Percentiles rank a stretch among this genome's conserved stretches.
These are phyloP conservation scores for Heterodera carotae DNA, from an alignment of 1,140 invertebrate genomes.

Conservation along the genomic window DNA sequence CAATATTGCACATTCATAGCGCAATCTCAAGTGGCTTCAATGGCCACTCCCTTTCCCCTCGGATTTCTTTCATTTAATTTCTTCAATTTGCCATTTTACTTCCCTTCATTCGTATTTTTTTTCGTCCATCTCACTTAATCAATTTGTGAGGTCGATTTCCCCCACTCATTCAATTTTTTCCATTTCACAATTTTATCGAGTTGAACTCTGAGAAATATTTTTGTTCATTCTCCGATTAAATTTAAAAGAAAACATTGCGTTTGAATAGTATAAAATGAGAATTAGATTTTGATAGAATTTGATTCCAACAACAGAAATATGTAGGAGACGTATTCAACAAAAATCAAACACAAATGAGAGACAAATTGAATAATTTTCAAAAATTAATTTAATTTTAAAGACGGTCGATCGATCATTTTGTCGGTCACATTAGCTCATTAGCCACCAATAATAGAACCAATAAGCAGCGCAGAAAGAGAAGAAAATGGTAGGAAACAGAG, in stretches of 20 bases:
- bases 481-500: slow-evolving; percentile 35
- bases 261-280: background rate
- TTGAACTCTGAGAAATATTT: slow-evolving; percentile 13
- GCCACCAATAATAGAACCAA: slow-evolving; percentile 37
- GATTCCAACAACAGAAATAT: too few relatives aligned
- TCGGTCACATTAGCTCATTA: background rate
- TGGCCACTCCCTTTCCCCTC: slow-evolving; percentile 2
- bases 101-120: background rate
- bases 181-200: background rate
- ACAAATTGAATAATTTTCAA: background rate
- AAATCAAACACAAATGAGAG: too few relatives aligned
- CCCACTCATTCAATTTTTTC: background rate
- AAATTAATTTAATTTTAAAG: too few relatives aligned
- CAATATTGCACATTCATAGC: slow-evolving; percentile 2
- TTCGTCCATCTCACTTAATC: slow-evolving; percentile 10
- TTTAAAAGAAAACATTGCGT: background rate
- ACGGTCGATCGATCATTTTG: too few relatives aligned
- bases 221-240: slow-evolving; percentile 3
- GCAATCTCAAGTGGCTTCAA: background rate
- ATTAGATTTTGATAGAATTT: background rate
- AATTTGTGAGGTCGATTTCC: background rate
- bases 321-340: too few relatives aligned
- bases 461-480: slow-evolving; percentile 28
- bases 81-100: slow-evolving; percentile 20
- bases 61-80: slow-evolving; percentile 21